Evolutionary conservation across 2,113 vertebrate genomes (phyloP), one percentile per base, ranked within the genome.

Genomic region (Xerus inauris): DNA sequence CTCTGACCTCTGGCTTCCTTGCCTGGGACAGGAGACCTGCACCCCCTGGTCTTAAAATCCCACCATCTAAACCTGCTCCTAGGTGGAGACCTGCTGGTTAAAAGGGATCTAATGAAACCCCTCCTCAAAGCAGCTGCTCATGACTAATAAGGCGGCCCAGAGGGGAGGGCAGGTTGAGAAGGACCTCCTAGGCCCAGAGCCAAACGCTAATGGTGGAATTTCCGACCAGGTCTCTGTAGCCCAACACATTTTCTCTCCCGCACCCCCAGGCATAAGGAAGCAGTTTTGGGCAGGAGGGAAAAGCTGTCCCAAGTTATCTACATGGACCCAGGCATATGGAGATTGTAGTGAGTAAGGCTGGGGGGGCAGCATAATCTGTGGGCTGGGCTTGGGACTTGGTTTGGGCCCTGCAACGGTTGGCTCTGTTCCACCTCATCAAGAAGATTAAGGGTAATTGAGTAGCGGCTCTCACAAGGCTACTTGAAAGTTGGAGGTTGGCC

Each of bases 101-200:
- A 69, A 57, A 80, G 51, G 20, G 45, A 67, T 42, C 51, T n/a
- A 71, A 85, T n/a, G 40, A 90, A 96, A 77, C 14, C 38, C 17
- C 62, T 93, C 45, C 35, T 45, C 13, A 38, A 94, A 72, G 73
- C 54, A 93, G 96, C 32, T 80, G 76, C 5, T 96, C 65, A 24
- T 72, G 86, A 65, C 91, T 94, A 75, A 87, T 42, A 22, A 65
- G 57, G 54, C 30, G 14, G 42, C 72, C 81, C 26, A 76, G 67
- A 90, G 87, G 47, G 77, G 88, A 85, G 1, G 11, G 32, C 45
- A 80, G 64, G 81, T 95, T 84, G 81, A 72, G 80, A 90, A 95
- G 71, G 94, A 94, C 88, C 73, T 93, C 79, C 82, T 30, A 91
- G 96, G 91, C 91, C 86, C 59, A 49, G 22, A 69, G 82, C 97